phyloP scores from a whole-genome alignment of 2,113 vertebrate genomes.

The Melanerpes formicivorus region DNA sequence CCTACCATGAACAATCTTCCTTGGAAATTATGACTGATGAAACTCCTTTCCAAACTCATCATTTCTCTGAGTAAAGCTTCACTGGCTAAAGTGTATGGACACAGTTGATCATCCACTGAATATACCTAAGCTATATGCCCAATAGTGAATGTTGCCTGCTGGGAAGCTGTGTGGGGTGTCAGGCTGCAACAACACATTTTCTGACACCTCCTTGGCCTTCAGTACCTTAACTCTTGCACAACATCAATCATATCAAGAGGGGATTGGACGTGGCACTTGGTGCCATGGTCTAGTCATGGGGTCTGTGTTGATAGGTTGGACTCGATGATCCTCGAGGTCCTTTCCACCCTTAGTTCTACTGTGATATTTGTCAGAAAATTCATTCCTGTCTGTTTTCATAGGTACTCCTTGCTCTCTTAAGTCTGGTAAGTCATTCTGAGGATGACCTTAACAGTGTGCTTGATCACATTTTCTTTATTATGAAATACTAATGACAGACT shows the following conservation, averaged over 20 bases:
- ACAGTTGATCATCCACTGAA: not conserved
- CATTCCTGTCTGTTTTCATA: not conserved
- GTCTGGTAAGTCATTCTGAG: not conserved
- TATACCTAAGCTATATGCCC: not conserved
- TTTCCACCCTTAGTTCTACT: too few species aligned
- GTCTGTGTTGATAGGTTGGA: too few species aligned
- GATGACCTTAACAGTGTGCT: not conserved
- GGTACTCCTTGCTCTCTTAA: not conserved
- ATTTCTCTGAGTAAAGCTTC: not conserved
- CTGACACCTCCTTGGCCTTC: not conserved
- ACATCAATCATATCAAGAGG: not conserved
- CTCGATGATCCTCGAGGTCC: too few species aligned
- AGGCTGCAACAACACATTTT: not conserved
- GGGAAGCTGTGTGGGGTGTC: not conserved
- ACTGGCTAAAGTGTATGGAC: not conserved
- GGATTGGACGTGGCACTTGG: too few species aligned
- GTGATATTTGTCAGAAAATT: not conserved
- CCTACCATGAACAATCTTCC: not conserved
- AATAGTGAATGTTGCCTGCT: not conserved
- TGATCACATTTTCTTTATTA: not conserved
- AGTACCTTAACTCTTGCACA: not conserved
- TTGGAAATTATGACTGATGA: conserved; percentile 35
- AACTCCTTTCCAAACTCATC: not conserved
- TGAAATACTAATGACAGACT: not conserved
- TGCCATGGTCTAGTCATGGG: too few species aligned